phyloP scores from a whole-genome alignment of 2,888 invertebrate species.

The Epirrhoe alternata region DNA sequence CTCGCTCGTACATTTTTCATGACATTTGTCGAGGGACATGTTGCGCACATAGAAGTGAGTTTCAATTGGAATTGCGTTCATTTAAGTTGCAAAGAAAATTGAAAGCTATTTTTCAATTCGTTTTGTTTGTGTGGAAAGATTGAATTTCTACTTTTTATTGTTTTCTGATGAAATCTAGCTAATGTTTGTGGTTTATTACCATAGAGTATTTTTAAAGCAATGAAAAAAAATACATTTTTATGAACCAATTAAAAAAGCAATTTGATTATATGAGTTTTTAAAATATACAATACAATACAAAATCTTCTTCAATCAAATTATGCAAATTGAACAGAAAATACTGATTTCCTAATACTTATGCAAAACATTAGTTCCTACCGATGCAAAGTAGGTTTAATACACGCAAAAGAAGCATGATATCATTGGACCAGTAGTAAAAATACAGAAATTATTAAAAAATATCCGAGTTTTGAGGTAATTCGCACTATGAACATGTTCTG shows the following conservation, averaged over 20 bases:
- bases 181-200: no score
- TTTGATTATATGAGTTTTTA: no score
- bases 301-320: neutral
- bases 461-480: no score
- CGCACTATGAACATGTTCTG: no score
- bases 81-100: neutral
- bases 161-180: no score
- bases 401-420: constrained; percentile 21
- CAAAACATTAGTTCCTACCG: constrained; percentile 18
- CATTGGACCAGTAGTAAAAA: constrained; percentile 1
- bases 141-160: neutral
- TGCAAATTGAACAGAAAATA: neutral
- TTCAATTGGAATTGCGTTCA: constrained; percentile 10
- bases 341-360: constrained; percentile 17
- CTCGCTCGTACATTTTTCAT: constrained; percentile 20
- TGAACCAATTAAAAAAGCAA: no score
- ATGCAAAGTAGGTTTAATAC: constrained; percentile 12
- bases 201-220: no score
- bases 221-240: no score
- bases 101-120: neutral
- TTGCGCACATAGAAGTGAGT: constrained; percentile 2
- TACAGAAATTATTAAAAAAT: no score
- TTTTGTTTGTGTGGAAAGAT: neutral
- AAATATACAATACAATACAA: neutral
- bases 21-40: constrained; percentile 12